Evolutionary conservation across 1,140 invertebrate species (phyloP), one percentile per base, ranked within the genome.

Genomic region (Bactericera cockerelli): DNA sequence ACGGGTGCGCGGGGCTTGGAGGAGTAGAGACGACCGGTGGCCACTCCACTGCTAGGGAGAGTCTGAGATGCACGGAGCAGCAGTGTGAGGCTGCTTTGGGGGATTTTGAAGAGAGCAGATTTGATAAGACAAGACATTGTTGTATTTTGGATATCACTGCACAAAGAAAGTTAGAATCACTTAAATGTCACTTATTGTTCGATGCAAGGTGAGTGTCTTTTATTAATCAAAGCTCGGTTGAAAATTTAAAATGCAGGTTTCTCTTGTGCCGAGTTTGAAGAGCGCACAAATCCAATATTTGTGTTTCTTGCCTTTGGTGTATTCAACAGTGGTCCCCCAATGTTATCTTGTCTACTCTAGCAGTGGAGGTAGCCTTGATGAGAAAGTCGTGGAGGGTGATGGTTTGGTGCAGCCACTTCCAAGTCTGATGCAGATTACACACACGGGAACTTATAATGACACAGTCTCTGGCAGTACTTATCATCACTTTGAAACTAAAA

Each of bases 371-470:
- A 64, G 87, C 78, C 61, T 82, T 80, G 69, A 89, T 83, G 61
- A 90, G 76, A 66, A 87, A 88, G 65, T 87, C 83, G 79, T 90
- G 87, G 56, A 89, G 77, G 64, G 82, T 81, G 64, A 86, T 83
- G 55, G 87, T 89, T 70, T 88, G 85, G 72, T 90, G 87, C 69
- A 90, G 73, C 87, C 87, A 89, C 86, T 89, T 89, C 81, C 84
- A 89, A 66, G 86, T 89, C 72, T 89, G 85, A 72, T 89, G 84
- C 71, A 89, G 19, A 49, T 49, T 49, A 49, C 42, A 49, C 22
- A 49, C 42, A 8, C 42, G n/a, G 8, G 42, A 4, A 49, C 42
- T 49, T 6, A 49, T 49, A 10, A 49, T 49, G 8, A 49, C n/a
- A 49, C 42, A 49, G 42, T 49, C 42, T 49, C 19, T 49, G 6